phyloP scores from a whole-genome alignment of 2,888 invertebrate genomes.

The Agriopis leucophaearia region DNA sequence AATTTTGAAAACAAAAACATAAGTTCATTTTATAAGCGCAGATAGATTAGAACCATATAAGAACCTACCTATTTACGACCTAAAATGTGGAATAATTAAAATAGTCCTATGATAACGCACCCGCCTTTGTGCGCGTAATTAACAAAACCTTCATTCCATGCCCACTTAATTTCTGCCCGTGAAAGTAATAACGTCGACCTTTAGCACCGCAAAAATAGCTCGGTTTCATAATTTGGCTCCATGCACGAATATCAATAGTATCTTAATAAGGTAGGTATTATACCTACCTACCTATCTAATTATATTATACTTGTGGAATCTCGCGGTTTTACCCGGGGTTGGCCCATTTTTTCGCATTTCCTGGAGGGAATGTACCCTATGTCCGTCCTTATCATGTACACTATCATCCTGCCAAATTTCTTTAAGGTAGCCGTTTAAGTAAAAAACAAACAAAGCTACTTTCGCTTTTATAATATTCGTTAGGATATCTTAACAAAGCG shows the following conservation, averaged over 20 bases:
- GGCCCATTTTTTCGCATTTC: too few relatives aligned
- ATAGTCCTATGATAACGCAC: background rate
- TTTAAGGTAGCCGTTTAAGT: too few relatives aligned
- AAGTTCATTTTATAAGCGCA: background rate
- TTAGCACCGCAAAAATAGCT: constrained; percentile 11
- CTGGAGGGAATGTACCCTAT: too few relatives aligned
- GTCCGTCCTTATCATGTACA: too few relatives aligned
- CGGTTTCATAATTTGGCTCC: constrained; percentile 9
- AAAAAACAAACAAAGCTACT: too few relatives aligned
- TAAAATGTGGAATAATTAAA: background rate
- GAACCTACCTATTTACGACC: background rate
- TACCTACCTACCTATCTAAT: background rate
- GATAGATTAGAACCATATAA: background rate
- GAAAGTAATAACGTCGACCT: constrained; percentile 8
- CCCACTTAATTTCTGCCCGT: constrained; percentile 2
- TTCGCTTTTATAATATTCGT: too few relatives aligned
- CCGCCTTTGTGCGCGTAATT: constrained; percentile 1
- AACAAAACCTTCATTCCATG: constrained; percentile 5
- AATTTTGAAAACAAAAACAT: background rate
- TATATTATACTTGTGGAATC: too few relatives aligned
- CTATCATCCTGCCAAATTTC: too few relatives aligned
- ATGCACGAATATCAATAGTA: constrained; percentile 12
- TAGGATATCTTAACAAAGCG: constrained; percentile 4
- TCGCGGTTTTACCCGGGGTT: too few relatives aligned
- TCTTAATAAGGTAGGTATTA: too few relatives aligned